Conservation (phyloP, 1,140 invertebrate species). For the Stenopsyche tienmushanensis region DNA sequence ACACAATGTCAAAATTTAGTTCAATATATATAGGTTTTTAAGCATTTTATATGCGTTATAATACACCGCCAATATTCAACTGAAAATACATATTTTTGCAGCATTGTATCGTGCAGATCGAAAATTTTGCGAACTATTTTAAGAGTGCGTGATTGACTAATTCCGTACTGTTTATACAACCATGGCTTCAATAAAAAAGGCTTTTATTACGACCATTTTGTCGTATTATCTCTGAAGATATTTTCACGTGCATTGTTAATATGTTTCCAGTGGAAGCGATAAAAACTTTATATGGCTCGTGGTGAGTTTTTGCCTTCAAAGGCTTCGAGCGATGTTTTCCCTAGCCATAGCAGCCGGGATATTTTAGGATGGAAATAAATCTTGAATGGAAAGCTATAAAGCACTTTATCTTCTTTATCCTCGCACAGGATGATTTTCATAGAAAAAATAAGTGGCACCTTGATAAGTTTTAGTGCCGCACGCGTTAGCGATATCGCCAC, state of each 20-base stretch:
- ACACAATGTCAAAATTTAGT: too few relatives aligned
- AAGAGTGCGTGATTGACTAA: too few relatives aligned
- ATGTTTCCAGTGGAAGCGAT: not conserved
- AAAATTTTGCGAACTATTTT: too few relatives aligned
- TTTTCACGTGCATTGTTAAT: not conserved
- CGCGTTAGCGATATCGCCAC: constrained; percentile 27
- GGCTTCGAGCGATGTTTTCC: constrained; percentile 10
- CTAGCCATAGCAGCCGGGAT: constrained; percentile 1
- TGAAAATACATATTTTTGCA: too few relatives aligned
- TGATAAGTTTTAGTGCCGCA: constrained; percentile 35
- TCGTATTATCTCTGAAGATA: too few relatives aligned
- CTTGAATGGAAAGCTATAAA: constrained; percentile 40
- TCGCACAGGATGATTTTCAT: constrained; percentile 36
- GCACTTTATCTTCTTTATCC: constrained; percentile 40
- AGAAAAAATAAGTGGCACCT: constrained; percentile 33
- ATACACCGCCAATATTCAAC: too few relatives aligned
- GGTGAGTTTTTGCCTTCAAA: not conserved
- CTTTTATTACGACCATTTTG: too few relatives aligned
- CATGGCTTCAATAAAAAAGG: too few relatives aligned
- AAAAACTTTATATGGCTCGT: not conserved
- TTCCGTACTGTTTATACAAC: too few relatives aligned
- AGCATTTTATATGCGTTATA: too few relatives aligned
- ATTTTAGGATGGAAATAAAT: constrained; percentile 40
- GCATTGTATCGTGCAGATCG: too few relatives aligned
- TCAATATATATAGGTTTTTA: too few relatives aligned